Evolutionary conservation across 2,113 vertebrate species (phyloP).

Genomic region (Pantherophis guttatus): DNA sequence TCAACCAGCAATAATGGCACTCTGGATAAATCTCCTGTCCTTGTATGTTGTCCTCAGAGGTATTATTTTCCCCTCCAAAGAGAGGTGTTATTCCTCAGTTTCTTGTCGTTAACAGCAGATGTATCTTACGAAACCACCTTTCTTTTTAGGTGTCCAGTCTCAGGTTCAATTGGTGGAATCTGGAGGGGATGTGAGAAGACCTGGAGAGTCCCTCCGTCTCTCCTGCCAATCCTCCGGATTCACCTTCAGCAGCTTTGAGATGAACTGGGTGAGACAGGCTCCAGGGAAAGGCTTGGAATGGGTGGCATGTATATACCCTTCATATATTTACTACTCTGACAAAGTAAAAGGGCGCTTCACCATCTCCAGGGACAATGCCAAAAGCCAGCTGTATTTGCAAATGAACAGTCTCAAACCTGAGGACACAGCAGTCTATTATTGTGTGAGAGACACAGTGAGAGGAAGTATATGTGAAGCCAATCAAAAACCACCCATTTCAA

Average conservation of each 20-base stretch:
- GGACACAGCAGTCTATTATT: fast-evolving
- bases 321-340: not conserved
- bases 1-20: not conserved
- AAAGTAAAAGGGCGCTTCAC: not conserved
- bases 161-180: too few species aligned
- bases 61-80: not conserved
- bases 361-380: too few species aligned
- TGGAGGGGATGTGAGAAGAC: too few species aligned
- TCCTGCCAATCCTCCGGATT: not conserved
- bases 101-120: not conserved
- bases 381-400: too few species aligned
- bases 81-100: not conserved
- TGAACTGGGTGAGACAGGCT: not conserved
- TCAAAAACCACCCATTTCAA: too few species aligned
- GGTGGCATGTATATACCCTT: not conserved
- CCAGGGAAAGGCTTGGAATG: not conserved
- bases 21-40: not conserved
- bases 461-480: too few species aligned
- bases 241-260: not conserved
- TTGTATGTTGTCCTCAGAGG: not conserved
- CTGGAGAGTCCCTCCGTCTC: too few species aligned
- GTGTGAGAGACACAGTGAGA: too few species aligned
- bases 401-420: too few species aligned
- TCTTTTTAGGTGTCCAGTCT: too few species aligned
- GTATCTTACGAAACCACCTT: not conserved